Base-by-base conservation (phyloP, 1,140 invertebrate genomes). In the Drosophila ohnishii region DNA sequence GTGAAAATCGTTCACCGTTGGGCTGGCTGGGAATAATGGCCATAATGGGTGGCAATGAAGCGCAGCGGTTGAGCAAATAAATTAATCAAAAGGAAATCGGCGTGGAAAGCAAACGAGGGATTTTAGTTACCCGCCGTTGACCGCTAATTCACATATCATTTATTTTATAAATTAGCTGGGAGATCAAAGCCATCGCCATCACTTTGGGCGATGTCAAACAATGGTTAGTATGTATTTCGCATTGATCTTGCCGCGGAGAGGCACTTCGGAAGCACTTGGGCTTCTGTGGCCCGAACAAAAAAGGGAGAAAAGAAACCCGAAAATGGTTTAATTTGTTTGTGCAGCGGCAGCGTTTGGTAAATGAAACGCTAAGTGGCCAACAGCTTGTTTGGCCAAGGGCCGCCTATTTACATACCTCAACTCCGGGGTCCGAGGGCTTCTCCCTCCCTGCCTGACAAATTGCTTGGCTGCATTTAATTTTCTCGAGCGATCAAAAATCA, bases 311-410 rank as follows among this genome's bases (percentile, higher is more conserved):
- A 77, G 79, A 55, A 55, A 55, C 19, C 51, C 51, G 51, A 55
- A 85, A 85, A 78, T 71, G 79, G 79, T 84, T 88, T 88, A 88
- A 88, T 88, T 88, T 88, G 84, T 88, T 88, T 88, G 61, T 42
- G 28, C 69, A 77, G 76, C 83, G 83, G 83, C 83, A 77, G 61
- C 84, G 84, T 64, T 88, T 84, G 84, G 71, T 83, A 87, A 55
- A 88, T 87, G 83, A 86, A 77, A 82, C 81, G 80, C 80, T 88
- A 88, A 88, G 84, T 88, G 84, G 85, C 72, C 71, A 55, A 71
- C 79, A 87, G 75, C 34, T 79, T 86, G 67, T 86, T 85, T 85
- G 63, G 58, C 45, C 72, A 77, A 76, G 39, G 37, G 44, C 62
- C 59, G 44, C 47, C 59, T 71, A 62, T 82, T 74, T 72, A 56